phyloP scores from a whole-genome alignment of 1,140 invertebrate genomes.

The Papilio xuthus region DNA sequence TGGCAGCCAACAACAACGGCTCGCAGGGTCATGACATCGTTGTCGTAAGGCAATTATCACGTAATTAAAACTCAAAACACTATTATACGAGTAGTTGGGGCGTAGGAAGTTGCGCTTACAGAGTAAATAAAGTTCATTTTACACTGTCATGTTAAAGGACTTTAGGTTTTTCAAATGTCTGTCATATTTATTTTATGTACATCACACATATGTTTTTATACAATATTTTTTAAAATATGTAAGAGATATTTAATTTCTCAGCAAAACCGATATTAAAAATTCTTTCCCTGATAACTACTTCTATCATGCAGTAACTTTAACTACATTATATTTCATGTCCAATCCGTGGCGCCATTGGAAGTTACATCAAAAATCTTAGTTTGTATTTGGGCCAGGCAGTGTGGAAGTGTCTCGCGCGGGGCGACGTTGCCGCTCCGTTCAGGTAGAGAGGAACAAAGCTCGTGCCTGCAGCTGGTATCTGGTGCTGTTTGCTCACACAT shows the following conservation, averaged over 20 bases:
- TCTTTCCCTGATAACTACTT: too few relatives aligned
- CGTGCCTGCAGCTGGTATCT: slow-evolving; percentile 54
- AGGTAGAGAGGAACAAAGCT: slow-evolving; percentile 47
- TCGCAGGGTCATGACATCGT: not conserved
- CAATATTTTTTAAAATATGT: too few relatives aligned
- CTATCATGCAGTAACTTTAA: too few relatives aligned
- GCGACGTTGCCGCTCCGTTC: slow-evolving; percentile 53
- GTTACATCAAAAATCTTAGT: not conserved
- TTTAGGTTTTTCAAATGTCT: not conserved
- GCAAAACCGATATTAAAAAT: too few relatives aligned
- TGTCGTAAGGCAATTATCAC: slow-evolving; percentile 4
- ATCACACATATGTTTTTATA: too few relatives aligned
- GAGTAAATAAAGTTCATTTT: not conserved
- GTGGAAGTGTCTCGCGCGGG: not conserved
- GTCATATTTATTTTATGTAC: too few relatives aligned
- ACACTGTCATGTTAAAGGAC: not conserved
- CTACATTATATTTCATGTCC: too few relatives aligned
- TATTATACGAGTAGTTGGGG: slow-evolving; percentile 1
- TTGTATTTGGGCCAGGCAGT: not conserved
- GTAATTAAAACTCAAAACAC: slow-evolving; percentile 31
- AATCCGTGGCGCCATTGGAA: not conserved
- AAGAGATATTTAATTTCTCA: too few relatives aligned
- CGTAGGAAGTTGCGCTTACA: not conserved
- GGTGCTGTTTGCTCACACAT: slow-evolving; percentile 44
- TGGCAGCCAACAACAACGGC: not conserved